These are phyloP conservation scores for Mugil cephalus DNA, from an alignment of 2,113 vertebrate genomes.

Conservation along the genomic window DNA sequence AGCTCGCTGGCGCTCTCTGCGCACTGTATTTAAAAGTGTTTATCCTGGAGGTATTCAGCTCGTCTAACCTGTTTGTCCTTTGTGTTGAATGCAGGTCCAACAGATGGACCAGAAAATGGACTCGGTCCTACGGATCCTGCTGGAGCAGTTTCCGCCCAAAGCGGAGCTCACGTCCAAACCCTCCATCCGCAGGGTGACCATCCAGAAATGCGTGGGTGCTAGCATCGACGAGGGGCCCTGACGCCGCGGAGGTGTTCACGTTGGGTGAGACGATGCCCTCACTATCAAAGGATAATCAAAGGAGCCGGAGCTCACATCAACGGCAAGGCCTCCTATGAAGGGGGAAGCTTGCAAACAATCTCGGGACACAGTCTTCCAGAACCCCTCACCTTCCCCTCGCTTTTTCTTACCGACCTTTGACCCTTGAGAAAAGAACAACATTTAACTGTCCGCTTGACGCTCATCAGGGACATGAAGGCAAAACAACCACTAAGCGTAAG, in stretches of 20 bases:
- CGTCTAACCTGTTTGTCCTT: conserved; percentile 42
- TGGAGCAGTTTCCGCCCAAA: conserved; percentile 78
- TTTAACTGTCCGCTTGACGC: conserved; percentile 16
- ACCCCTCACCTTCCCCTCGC: conserved; percentile 14
- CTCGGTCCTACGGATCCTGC: conserved; percentile 77
- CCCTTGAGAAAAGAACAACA: conserved; percentile 43
- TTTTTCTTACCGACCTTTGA: conserved; percentile 46
- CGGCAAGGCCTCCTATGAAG: neutral
- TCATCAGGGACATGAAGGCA: conserved; percentile 16
- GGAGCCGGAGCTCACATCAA: conserved; percentile 30
- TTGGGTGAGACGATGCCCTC: conserved; percentile 21
- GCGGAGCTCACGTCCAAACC: conserved; percentile 69
- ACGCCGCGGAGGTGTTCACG: conserved; percentile 1
- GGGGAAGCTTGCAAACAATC: conserved; percentile 1
- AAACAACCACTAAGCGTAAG: conserved; percentile 6
- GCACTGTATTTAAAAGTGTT: conserved; percentile 16
- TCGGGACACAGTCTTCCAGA: conserved; percentile 47
- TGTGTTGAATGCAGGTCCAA: conserved; percentile 70
- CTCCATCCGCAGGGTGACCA: conserved; percentile 75
- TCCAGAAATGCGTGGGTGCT: conserved; percentile 76
- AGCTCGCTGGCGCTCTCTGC: conserved; percentile 41
- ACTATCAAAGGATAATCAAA: conserved; percentile 36
- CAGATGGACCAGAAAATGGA: conserved; percentile 84
- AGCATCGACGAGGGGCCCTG: conserved; percentile 80
- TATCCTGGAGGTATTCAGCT: conserved; percentile 17